phyloP scores from a whole-genome alignment of 92 coral and sea anemone genomes.

The Pocillopora meandrina region DNA sequence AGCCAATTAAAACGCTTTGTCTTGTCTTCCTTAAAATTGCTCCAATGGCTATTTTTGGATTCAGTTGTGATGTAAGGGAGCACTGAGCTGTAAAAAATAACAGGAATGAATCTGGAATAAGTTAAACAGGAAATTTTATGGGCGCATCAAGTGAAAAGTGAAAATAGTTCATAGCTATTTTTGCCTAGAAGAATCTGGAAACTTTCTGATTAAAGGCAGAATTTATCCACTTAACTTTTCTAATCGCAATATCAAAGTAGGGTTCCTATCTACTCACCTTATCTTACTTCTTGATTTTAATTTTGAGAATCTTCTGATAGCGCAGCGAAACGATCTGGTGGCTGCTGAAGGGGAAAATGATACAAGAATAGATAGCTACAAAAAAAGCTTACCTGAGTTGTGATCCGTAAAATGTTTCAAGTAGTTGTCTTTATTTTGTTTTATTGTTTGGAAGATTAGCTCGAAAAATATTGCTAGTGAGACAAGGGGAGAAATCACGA shows the following conservation, averaged over 20 bases:
- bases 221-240: not conserved
- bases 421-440: not conserved
- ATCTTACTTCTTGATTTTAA: not conserved
- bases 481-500: not conserved
- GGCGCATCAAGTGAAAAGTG: not conserved
- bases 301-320: not conserved
- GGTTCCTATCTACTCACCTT: not conserved
- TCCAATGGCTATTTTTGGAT: not conserved
- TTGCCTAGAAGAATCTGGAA: not conserved
- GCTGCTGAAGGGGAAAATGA: too few relatives aligned
- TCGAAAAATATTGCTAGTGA: conserved; percentile 17
- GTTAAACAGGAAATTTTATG: not conserved
- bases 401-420: conserved; percentile 19
- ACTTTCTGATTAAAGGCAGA: not conserved
- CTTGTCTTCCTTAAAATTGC: conserved; percentile 3
- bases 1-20: not conserved
- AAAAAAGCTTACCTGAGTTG: not conserved
- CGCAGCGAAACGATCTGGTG: not conserved
- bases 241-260: not conserved
- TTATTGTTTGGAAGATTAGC: not conserved
- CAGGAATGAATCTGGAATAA: conserved; percentile 1
- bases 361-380: not conserved
- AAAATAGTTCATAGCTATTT: not conserved
- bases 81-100: not conserved
- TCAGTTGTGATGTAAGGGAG: not conserved